Base-by-base conservation (phyloP, 2,888 invertebrate species). In the Pseudeuparius sepicola region DNA sequence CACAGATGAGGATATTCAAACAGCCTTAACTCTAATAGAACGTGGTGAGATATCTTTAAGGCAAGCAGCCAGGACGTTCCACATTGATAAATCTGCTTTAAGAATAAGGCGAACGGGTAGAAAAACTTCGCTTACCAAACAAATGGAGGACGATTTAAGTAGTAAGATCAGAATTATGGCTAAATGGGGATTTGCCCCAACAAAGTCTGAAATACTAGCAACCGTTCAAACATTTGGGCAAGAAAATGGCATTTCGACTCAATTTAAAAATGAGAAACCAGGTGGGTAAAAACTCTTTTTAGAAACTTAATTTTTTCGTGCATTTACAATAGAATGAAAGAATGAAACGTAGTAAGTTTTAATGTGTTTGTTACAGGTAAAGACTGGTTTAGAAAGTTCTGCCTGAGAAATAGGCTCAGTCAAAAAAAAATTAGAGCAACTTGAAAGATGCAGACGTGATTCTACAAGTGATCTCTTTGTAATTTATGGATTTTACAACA, bases 321-420 rank as follows among this genome's bases (percentile, higher is more conserved):
- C n/a, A n/a, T n/a, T n/a, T n/a, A n/a, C n/a, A n/a, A n/a, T n/a
- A n/a, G n/a, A n/a, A n/a, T n/a, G n/a, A n/a, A n/a, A n/a, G n/a
- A n/a, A n/a, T n/a, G n/a, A n/a, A n/a, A n/a, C n/a, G n/a, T n/a
- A n/a, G n/a, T n/a, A n/a, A n/a, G n/a, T n/a, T n/a, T n/a, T n/a
- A n/a, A n/a, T n/a, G n/a, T n/a, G n/a, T n/a, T n/a, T n/a, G n/a
- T n/a, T n/a, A n/a, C n/a, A n/a, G n/a, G 40, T 4, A 28, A 44
- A 11, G 39, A 44, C 14, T 42, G 42, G 40, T 42, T 44, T 35
- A 9, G 18, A 2, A 3, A 7, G 3, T 44, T 44, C 23, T 43
- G 41, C 20, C 32, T 31, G 18, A 14, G 39, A n/a, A 42, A 42
- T 20, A 3, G 36, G 10, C 23, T 18, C 4, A 38, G 38, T 13